Percentiles rank a stretch among this genome's conserved stretches.
Conservation (phyloP, 2,888 invertebrate species). For the Fragum sueziense region DNA sequence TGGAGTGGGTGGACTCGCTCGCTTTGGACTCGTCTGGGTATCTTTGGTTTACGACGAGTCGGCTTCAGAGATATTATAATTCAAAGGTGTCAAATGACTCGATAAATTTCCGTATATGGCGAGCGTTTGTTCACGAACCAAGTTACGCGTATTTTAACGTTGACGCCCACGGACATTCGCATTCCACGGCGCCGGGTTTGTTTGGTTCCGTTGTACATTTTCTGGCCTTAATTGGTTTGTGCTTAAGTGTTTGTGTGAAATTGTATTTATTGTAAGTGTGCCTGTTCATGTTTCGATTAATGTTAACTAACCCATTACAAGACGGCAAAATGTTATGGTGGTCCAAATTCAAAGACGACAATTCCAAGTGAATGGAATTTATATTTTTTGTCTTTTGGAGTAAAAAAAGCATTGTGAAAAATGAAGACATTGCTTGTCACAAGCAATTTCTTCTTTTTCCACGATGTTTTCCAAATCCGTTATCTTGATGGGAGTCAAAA, state of each 20-base stretch:
- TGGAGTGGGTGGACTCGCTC: conserved; percentile 73
- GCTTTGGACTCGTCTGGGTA: conserved; percentile 67
- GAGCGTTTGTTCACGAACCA: conserved; percentile 60
- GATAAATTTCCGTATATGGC: conserved; percentile 58
- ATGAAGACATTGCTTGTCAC: neutral
- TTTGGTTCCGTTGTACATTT: too few species aligned
- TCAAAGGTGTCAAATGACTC: conserved; percentile 48
- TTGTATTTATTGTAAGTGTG: neutral
- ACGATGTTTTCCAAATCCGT: too few species aligned
- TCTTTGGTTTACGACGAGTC: conserved; percentile 73
- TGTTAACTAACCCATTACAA: neutral
- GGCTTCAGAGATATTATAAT: conserved; percentile 61
- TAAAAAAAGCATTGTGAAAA: neutral
- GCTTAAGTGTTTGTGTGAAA: neutral
- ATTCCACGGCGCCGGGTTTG: neutral
- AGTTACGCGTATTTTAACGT: conserved; percentile 57
- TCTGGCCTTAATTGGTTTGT: neutral
- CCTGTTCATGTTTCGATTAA: too few species aligned
- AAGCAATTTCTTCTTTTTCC: too few species aligned
- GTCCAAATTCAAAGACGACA: too few species aligned
- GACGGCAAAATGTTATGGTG: neutral
- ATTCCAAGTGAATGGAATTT: too few species aligned
- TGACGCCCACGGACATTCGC: neutral
- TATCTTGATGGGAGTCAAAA: too few species aligned
- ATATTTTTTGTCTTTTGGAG: neutral